phyloP scores from a whole-genome alignment of 2,113 vertebrate genomes.

The Oncorhynchus masou region DNA sequence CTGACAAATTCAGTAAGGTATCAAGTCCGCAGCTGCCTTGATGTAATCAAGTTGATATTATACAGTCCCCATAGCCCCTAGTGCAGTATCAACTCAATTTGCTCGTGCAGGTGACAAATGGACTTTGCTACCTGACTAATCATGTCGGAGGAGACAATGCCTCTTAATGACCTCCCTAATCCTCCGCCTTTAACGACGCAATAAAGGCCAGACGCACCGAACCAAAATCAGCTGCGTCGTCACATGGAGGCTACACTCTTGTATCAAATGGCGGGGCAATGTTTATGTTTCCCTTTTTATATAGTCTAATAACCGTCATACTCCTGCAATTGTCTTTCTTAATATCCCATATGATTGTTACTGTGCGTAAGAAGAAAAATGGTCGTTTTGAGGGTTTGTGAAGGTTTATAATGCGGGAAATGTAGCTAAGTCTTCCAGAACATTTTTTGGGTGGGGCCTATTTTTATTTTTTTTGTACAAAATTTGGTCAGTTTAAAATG shows the following conservation, averaged over 20 bases:
- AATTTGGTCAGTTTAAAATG: no score
- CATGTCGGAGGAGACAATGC: conserved; percentile 96
- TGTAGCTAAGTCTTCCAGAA: no score
- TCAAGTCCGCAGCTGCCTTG: conserved; percentile 91
- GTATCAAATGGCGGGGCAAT: not conserved
- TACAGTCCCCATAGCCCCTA: conserved; percentile 91
- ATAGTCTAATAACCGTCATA: not conserved
- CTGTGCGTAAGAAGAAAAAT: no score
- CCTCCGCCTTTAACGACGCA: conserved; percentile 82
- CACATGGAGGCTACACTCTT: conserved; percentile 11
- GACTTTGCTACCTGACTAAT: conserved; percentile 99
- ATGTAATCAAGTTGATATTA: conserved; percentile 96
- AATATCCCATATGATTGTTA: no score
- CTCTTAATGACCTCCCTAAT: conserved; percentile 94
- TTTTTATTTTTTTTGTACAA: no score
- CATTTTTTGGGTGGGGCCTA: no score
- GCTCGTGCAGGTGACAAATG: conserved; percentile 96
- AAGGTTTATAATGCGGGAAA: no score
- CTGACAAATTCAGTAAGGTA: conserved; percentile 95
- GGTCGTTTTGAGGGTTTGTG: no score
- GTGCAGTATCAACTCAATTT: conserved; percentile 97
- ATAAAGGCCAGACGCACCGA: conserved; percentile 69
- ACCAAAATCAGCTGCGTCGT: conserved; percentile 71
- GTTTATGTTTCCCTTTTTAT: not conserved
- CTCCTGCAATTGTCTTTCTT: not conserved